Evolutionary conservation across 1,140 invertebrate genomes (phyloP), one percentile per base, ranked within the genome.

Genomic region (Hylyphantes graminicola): DNA sequence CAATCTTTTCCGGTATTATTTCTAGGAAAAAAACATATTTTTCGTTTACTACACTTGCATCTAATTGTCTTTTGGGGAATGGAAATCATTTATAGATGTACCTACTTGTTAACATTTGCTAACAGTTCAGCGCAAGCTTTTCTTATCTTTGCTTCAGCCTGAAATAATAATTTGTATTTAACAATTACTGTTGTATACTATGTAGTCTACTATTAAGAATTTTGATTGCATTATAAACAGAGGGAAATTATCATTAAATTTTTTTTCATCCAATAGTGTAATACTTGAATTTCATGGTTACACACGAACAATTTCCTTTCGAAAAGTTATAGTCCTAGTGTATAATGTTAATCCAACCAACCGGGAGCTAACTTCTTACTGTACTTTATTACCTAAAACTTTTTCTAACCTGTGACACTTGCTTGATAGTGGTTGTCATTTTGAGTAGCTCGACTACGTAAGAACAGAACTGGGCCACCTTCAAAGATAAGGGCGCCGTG

Each of bases 391-490:
- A 5, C 5, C 35, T 35, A 35, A 35, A 35, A 13, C n/a, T 7
- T 3, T n/a, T 65, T 65, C 17, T 81, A 21, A 81, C 78, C 67
- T 81, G 78, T 10, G 65, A 35, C 13, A 72, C 7, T 74, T 82
- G 79, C 17, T 82, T 54, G 19, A 70, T 74, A 5, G 57, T 7
- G n/a, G 0, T 57, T 12, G 57, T 53, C 79, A 82, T 72, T 13
- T 82, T 82, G 8, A 82, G 57, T 5, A 82, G 11, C n/a, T 82
- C 79, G 11, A 82, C 61, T 11, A 82, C 50, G 7, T 54, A 72
- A 7, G 79, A 48, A 55, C 79, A 82, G 15, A 82, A 72, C 19
- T 82, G 79, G 0, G 70, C 70, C 2, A 82, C 79, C 65, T 82
- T 82, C 13, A 82, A 50, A 55, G 79, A 82, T 48, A 82, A 17